A percentile compares a stretch with the other conserved stretches of the same genome.
phyloP scores from a whole-genome alignment of 1,140 invertebrate genomes.

The Pseudomyrmex concolor region DNA sequence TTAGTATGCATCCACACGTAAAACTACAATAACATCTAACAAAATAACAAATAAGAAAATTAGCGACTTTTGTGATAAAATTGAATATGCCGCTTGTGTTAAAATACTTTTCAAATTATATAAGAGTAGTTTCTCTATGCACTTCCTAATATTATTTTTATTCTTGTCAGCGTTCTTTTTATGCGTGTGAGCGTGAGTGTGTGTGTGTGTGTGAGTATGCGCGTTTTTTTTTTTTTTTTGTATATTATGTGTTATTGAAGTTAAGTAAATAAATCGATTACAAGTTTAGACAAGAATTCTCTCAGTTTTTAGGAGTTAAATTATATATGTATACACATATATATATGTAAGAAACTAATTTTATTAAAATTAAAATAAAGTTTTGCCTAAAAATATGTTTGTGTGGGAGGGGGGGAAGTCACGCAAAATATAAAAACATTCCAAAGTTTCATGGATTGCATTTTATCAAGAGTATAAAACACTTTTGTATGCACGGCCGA shows the following conservation, averaged over 20 bases:
- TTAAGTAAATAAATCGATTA: slow-evolving; percentile 32
- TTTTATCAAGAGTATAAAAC: too few species aligned
- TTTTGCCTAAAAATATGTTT: too few species aligned
- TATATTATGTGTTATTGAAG: slow-evolving; percentile 29
- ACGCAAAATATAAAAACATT: too few species aligned
- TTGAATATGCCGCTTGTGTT: slow-evolving; percentile 13
- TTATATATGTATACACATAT: too few species aligned
- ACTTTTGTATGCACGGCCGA: too few species aligned
- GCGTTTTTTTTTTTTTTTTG: not conserved
- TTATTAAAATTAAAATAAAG: too few species aligned
- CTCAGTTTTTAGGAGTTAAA: too few species aligned
- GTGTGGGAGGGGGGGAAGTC: too few species aligned
- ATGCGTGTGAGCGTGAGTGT: not conserved
- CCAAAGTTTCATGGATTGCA: too few species aligned
- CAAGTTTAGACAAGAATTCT: not conserved
- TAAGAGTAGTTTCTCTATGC: not conserved
- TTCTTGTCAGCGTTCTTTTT: not conserved
- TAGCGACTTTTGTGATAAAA: slow-evolving; percentile 33
- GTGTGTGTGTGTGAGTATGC: too few species aligned
- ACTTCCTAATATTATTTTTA: not conserved
- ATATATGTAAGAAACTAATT: too few species aligned
- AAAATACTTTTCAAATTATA: not conserved
- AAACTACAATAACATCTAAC: slow-evolving; percentile 2
- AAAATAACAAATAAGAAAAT: slow-evolving; percentile 21
- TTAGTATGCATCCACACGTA: not conserved